Evolutionary conservation across 2,113 vertebrate genomes (phyloP).

Genomic region (Montifringilla adamsi): DNA sequence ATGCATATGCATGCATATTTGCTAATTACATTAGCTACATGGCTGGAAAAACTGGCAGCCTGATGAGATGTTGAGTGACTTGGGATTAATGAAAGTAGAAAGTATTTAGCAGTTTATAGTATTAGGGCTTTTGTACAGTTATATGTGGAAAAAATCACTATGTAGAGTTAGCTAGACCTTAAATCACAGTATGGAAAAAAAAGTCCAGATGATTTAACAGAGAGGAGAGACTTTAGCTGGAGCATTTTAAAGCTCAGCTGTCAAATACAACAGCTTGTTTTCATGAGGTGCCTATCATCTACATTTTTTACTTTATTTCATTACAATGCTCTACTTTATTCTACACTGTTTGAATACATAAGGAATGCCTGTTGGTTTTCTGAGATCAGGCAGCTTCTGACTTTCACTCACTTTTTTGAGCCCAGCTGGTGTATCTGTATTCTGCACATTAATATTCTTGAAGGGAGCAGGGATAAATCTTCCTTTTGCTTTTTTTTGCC

Average conservation of each 20-base stretch:
- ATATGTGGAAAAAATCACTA: background rate
- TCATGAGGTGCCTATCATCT: background rate
- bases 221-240: background rate
- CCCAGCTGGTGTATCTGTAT: background rate
- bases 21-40: background rate
- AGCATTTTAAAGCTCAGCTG: constrained; percentile 1
- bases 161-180: background rate
- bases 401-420: background rate
- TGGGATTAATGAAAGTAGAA: background rate
- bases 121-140: background rate
- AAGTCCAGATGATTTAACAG: background rate
- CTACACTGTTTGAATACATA: constrained; percentile 14
- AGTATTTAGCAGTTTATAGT: background rate
- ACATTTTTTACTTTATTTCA: constrained; percentile 25
- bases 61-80: background rate
- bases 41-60: background rate
- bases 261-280: constrained; percentile 1
- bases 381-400: constrained; percentile 23
- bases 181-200: background rate
- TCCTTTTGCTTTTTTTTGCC: background rate
- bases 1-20: background rate
- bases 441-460: background rate
- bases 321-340: constrained; percentile 34
- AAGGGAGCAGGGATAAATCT: background rate
- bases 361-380: background rate